A percentile compares a stretch with the other conserved stretches of the same genome.
Evolutionary conservation across 2,113 vertebrate species (phyloP).

Genomic region (Motacilla alba): DNA sequence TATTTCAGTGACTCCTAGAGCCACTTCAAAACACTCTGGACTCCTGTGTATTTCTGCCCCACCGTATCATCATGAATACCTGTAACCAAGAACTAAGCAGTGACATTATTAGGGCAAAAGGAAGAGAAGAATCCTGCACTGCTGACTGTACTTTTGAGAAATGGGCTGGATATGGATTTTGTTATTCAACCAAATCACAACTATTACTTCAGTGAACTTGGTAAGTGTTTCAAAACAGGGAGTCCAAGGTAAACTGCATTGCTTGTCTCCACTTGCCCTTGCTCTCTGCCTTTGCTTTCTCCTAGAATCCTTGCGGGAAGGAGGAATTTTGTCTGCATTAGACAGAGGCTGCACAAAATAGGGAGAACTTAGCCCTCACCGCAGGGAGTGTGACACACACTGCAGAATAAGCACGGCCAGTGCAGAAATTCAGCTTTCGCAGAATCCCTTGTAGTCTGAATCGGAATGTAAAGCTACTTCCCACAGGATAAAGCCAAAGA

Average conservation of each 20-base stretch:
- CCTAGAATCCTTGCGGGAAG: slow-evolving; percentile 7
- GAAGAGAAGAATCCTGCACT: background rate
- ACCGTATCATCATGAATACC: background rate
- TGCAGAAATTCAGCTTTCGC: slow-evolving; percentile 27
- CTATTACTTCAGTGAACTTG: background rate
- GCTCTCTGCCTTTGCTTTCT: slow-evolving; percentile 33
- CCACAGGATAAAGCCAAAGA: slow-evolving; percentile 28
- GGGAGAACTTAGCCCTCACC: slow-evolving; percentile 12
- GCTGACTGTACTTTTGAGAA: background rate
- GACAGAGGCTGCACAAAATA: slow-evolving; percentile 28
- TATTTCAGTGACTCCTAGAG: slow-evolving; percentile 6
- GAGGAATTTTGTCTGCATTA: slow-evolving; percentile 47
- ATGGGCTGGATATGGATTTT: background rate
- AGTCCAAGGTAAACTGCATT: background rate
- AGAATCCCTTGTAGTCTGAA: slow-evolving; percentile 43
- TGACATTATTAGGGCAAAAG: background rate
- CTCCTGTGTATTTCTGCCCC: background rate
- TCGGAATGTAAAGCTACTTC: slow-evolving; percentile 40
- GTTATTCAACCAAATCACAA: slow-evolving; percentile 15
- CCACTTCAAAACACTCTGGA: background rate
- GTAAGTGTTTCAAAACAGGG: slow-evolving; percentile 7
- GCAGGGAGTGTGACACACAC: background rate
- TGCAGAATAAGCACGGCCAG: background rate
- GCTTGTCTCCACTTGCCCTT: slow-evolving; percentile 2
- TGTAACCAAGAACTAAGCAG: background rate